phyloP scores from a whole-genome alignment of 2,113 vertebrate species.

The Caracal caracal region DNA sequence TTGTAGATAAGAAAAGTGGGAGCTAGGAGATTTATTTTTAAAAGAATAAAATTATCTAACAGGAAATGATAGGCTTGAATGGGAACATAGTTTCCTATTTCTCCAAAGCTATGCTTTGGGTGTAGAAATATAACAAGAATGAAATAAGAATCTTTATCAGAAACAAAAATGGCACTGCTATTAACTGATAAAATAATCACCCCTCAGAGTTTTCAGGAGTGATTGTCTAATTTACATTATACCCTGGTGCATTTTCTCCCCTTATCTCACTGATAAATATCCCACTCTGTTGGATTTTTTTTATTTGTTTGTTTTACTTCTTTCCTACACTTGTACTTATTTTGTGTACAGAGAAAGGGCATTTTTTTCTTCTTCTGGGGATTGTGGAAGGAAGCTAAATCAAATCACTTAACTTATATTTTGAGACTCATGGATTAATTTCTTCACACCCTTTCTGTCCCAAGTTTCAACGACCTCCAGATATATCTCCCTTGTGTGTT shows the following conservation, averaged over 20 bases:
- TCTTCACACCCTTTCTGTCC: neutral
- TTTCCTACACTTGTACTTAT: neutral
- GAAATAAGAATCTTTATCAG: neutral
- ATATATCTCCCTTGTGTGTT: neutral
- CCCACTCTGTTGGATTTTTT: neutral
- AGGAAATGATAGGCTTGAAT: neutral
- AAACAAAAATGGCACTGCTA: neutral
- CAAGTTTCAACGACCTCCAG: neutral
- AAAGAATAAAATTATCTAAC: neutral
- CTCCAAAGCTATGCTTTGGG: neutral
- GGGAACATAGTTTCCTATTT: neutral
- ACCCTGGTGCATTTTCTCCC: neutral
- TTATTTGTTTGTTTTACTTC: neutral
- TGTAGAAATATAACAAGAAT: neutral
- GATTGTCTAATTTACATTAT: neutral
- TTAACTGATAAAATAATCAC: neutral
- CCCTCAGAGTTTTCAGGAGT: neutral
- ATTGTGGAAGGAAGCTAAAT: neutral
- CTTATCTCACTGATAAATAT: neutral
- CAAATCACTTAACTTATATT: neutral
- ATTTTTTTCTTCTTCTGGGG: neutral
- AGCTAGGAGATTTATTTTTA: neutral
- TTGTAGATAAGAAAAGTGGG: neutral
- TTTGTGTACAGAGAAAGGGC: neutral
- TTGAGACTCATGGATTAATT: neutral